phyloP scores from a whole-genome alignment of 64 coral and sea anemone genomes.

The Actinia tenebrosa region DNA sequence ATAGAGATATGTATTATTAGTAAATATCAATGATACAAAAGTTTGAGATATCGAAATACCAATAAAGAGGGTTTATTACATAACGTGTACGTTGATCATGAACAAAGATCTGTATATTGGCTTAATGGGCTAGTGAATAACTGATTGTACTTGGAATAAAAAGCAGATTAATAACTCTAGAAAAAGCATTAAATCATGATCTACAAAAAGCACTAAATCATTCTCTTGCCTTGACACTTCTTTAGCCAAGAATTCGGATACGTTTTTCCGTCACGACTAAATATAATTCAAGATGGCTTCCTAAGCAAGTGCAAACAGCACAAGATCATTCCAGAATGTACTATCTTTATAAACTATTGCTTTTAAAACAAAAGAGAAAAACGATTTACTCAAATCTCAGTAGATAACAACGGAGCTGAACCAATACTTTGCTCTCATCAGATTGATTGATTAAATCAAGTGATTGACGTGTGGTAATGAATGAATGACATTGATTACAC shows the following conservation, averaged over 20 bases:
- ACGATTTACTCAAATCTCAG: not conserved
- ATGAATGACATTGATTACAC: not conserved
- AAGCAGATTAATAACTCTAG: not conserved
- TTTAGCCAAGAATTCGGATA: not conserved
- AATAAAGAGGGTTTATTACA: not conserved
- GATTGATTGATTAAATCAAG: not conserved
- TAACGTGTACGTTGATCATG: not conserved
- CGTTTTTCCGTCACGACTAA: not conserved
- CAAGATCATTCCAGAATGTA: not conserved
- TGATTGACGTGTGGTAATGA: not conserved
- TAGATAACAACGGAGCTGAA: not conserved
- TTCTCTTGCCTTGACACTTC: not conserved
- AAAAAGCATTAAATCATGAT: not conserved
- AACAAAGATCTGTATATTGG: not conserved
- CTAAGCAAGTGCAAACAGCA: too few relatives aligned
- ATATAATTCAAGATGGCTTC: too few relatives aligned
- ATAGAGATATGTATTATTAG: too few relatives aligned
- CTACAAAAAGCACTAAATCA: not conserved
- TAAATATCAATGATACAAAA: too few relatives aligned
- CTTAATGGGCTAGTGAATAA: not conserved
- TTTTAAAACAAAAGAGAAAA: not conserved
- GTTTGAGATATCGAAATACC: not conserved
- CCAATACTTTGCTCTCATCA: not conserved
- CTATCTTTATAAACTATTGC: not conserved
- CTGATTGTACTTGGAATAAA: not conserved